Base-by-base conservation (phyloP, 1,140 invertebrate genomes). In the Sarcophaga bullata region DNA sequence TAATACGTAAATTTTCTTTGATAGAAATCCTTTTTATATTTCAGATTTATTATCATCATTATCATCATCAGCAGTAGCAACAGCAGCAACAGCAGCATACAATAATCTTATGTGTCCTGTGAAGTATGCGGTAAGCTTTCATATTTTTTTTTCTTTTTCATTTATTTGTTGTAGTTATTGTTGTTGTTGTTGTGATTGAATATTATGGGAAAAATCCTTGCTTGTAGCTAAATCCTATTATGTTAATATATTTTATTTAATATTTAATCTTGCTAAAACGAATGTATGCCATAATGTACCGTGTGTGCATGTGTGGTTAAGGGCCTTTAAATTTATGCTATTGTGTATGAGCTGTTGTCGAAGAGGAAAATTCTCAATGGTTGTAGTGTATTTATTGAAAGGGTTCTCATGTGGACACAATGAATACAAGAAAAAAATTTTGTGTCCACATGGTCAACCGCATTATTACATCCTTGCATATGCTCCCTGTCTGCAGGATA, bases 221-320 rank as follows among this genome's bases (percentile, higher is more conserved):
- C 73, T 49, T 17, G 15, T 48, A 17, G 73, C 49, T 19, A 52
- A 78, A 78, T 78, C 75, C 75, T 78, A 78, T 78, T 78, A 78
- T 78, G 75, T 52, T 78, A 78, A 78, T 78, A 78, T 78, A 78
- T 78, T 78, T 78, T 78, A 78, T 78, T 78, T 78, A 78, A 78
- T 78, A 78, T 78, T 78, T 78, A 78, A 78, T 78, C 75, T 78
- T 25, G 54, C 54, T 58, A 13, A 58, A 58, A 58, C 15, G 54
- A n/a, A 58, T 37, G 15, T n/a, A n/a, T n/a, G n/a, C n/a, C n/a
- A n/a, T n/a, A n/a, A n/a, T n/a, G n/a, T n/a, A n/a, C n/a, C n/a
- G n/a, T n/a, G n/a, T 58, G 13, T 15, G 54, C 15, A 58, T 15
- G 54, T 13, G 6, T 58, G 25, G 4, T 37, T 37, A 4, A 2